Evolutionary conservation across 1,140 invertebrate species (phyloP), one percentile per base, ranked within the genome.

Genomic region (Drosophila rhopaloa): DNA sequence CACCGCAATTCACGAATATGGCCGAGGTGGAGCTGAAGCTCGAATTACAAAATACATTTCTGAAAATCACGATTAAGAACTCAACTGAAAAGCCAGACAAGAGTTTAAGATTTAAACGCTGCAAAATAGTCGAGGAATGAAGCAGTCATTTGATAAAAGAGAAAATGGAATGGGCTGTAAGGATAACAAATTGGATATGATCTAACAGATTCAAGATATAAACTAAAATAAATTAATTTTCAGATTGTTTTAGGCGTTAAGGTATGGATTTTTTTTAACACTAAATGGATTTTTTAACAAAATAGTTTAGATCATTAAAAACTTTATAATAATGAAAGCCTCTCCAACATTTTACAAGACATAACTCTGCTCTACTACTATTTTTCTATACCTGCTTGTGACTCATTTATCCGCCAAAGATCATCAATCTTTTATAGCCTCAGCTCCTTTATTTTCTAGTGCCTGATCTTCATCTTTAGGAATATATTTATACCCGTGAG

Each of bases 41-140:
- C 38, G 29, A 41, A 47, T 14, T 59, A 24, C 38, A 14, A 46
- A 29, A 40, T 62, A 59, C 44, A 48, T 47, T 57, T 48, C 27
- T 48, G 68, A 50, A 70, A 72, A 71, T 71, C 66, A 38, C 68
- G 65, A 71, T 72, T 72, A 72, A 72, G 68, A 72, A 73, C 67
- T 73, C 70, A 73, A 71, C 43, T 11, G 47, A 35, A 35, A 41
- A 44, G 54, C 14, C 68, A 59, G 54, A 41, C 53, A 38, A 44
- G 51, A 68, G 32, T 56, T 70, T 71, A 65, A 71, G 66, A 46
- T 70, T 35, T 57, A 48, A 70, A 70, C 67, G 27, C 19, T 57
- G 65, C 41, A 10, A 71, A 70, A 38, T 51, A 71, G 67, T 57
- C 32, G 8, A 27, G n/a, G 6, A 16, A 7, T 3, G 2, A 6